phyloP scores from a whole-genome alignment of 2,888 invertebrate species.

The Syrphus vitripennis region DNA sequence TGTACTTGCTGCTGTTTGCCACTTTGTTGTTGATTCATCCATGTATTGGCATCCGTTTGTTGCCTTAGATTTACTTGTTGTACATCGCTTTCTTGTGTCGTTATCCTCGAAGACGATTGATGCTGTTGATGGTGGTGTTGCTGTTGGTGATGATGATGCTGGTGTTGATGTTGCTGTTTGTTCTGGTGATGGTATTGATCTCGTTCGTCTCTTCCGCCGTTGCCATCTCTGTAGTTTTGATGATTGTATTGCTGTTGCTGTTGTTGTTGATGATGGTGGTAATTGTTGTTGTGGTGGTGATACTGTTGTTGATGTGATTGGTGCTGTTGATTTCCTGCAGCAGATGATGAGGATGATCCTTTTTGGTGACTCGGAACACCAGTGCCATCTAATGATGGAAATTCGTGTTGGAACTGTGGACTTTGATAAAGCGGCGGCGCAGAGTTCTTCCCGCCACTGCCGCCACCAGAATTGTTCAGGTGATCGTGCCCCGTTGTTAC shows the following conservation, averaged over 20 bases:
- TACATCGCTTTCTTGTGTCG: constrained; percentile 54
- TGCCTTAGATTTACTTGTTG: constrained; percentile 78
- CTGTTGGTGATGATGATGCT: constrained; percentile 47
- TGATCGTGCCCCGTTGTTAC: constrained; percentile 83
- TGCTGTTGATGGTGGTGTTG: constrained; percentile 53
- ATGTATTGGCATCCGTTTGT: constrained; percentile 80
- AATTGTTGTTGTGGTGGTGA: constrained; percentile 72
- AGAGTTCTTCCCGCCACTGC: constrained; percentile 74
- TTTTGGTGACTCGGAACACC: constrained; percentile 81
- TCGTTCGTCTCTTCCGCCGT: constrained; percentile 75
- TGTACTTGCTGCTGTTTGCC: constrained; percentile 80
- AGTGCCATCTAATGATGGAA: constrained; percentile 90
- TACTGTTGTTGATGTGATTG: constrained; percentile 73
- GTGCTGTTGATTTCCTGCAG: constrained; percentile 74
- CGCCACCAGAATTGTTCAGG: constrained; percentile 71
- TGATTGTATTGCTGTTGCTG: constrained; percentile 67
- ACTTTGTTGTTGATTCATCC: constrained; percentile 75
- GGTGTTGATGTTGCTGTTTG: constrained; percentile 55
- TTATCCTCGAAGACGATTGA: constrained; percentile 39
- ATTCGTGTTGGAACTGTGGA: constrained; percentile 97
- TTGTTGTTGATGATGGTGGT: constrained; percentile 65
- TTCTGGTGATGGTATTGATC: constrained; percentile 60
- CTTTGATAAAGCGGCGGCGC: constrained; percentile 88
- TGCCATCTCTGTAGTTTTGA: constrained; percentile 80
- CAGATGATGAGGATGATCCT: constrained; percentile 72